Evolutionary conservation across 2,113 vertebrate genomes (phyloP).

Genomic region (Erpornis zantholeuca): DNA sequence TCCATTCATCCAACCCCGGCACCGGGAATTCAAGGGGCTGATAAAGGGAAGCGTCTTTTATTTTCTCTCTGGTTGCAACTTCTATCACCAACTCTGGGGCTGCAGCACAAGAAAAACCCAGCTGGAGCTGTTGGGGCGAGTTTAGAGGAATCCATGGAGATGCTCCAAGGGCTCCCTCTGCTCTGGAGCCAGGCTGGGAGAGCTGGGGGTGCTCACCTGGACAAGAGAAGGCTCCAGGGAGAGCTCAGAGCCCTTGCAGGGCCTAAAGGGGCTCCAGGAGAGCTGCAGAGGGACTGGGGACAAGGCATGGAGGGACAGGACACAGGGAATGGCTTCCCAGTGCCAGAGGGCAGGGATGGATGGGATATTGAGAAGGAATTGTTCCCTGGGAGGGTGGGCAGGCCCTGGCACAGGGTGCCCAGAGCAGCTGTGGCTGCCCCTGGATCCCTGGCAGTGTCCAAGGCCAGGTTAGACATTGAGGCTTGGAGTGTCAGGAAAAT

Average conservation of each 20-base stretch:
- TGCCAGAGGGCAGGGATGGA: background rate
- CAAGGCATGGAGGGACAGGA: background rate
- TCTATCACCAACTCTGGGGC: background rate
- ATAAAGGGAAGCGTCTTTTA: background rate
- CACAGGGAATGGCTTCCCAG: background rate
- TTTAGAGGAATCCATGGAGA: rapidly evolving
- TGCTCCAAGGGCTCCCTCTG: background rate
- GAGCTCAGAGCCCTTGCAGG: background rate
- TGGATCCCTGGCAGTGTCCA: background rate
- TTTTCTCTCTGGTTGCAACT: background rate
- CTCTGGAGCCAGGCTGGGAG: background rate
- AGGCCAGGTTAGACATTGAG: rapidly evolving
- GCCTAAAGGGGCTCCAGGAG: background rate
- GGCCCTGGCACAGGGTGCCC: background rate
- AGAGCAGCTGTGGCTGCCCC: background rate
- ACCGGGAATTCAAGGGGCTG: background rate
- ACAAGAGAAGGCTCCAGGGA: background rate
- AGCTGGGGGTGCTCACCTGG: background rate
- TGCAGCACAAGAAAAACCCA: background rate
- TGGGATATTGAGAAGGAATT: background rate
- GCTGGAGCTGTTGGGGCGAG: background rate
- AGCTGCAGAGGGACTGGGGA: background rate
- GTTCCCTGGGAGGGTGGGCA: background rate
- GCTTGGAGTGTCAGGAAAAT: background rate
- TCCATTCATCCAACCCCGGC: rapidly evolving